Evolutionary conservation across 1,140 invertebrate species (phyloP).

Genomic region (Drosophila rhopaloa): DNA sequence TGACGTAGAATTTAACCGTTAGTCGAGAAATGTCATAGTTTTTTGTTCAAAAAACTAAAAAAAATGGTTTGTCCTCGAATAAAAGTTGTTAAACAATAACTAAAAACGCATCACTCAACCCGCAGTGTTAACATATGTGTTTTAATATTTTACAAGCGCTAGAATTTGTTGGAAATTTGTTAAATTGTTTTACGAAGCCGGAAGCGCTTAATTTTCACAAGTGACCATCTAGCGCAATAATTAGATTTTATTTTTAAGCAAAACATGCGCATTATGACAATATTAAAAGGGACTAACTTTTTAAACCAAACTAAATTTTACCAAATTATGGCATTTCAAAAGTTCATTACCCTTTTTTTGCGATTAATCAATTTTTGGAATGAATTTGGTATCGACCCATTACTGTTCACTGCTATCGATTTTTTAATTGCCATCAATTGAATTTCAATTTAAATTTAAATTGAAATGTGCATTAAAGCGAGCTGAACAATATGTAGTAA

Average conservation of each 20-base stretch:
- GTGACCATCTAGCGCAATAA: slow-evolving; percentile 14
- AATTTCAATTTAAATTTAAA: slow-evolving; percentile 28
- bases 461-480: slow-evolving; percentile 43
- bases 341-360: background rate
- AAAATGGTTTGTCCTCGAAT: background rate
- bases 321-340: slow-evolving; percentile 10
- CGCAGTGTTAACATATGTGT: background rate
- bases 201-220: slow-evolving; percentile 15
- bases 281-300: slow-evolving; percentile 6
- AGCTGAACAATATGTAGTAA: slow-evolving; percentile 37
- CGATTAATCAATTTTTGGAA: too few relatives aligned
- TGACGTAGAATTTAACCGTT: background rate
- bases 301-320: background rate
- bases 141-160: background rate
- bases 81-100: slow-evolving; percentile 24
- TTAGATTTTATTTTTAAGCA: slow-evolving; percentile 1
- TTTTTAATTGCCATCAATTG: background rate
- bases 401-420: too few relatives aligned
- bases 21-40: background rate
- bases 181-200: slow-evolving; percentile 11
- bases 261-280: slow-evolving; percentile 18
- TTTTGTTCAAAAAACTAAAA: slow-evolving; percentile 2
- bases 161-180: slow-evolving; percentile 15
- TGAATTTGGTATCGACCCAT: too few relatives aligned
- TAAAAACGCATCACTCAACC: slow-evolving; percentile 4